phyloP scores from a whole-genome alignment of 2,888 invertebrate species.

The Orchestes rusci region DNA sequence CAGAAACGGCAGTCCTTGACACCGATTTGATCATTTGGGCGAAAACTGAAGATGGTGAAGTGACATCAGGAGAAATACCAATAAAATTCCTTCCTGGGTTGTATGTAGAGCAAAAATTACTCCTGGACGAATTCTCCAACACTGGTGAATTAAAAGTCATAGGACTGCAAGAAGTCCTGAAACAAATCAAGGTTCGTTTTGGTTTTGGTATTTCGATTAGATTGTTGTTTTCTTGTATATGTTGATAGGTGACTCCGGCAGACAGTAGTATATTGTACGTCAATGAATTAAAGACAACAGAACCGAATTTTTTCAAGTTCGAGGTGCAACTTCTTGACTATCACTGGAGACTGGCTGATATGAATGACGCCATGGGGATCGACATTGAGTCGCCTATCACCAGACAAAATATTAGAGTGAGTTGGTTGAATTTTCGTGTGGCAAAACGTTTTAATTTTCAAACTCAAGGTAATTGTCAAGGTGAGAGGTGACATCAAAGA shows the following conservation, averaged over 20 bases:
- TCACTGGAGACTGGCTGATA: constrained; percentile 40
- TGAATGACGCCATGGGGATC: constrained; percentile 39
- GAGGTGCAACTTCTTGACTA: constrained; percentile 39
- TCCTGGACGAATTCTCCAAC: constrained; percentile 27
- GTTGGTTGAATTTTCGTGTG: not conserved
- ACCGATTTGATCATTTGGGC: constrained; percentile 39
- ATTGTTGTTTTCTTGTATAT: constrained; percentile 6
- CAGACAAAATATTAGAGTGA: constrained; percentile 36
- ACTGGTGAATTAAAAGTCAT: constrained; percentile 41
- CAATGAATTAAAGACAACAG: constrained; percentile 27
- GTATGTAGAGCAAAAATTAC: constrained; percentile 32
- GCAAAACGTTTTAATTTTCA: not conserved
- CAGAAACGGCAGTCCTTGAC: constrained; percentile 34
- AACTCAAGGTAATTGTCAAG: constrained; percentile 30
- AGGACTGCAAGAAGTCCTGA: constrained; percentile 52
- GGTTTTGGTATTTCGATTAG: not conserved
- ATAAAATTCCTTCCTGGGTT: constrained; percentile 41
- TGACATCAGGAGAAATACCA: constrained; percentile 32
- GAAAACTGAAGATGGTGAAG: constrained; percentile 31
- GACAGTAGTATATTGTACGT: constrained; percentile 39
- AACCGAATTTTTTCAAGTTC: constrained; percentile 30
- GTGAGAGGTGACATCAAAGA: constrained; percentile 27
- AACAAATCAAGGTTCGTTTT: constrained; percentile 47
- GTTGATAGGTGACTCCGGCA: constrained; percentile 35
- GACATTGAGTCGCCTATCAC: constrained; percentile 36